Base-by-base conservation (phyloP, 1,140 invertebrate species). In the Ganaspis sp. region DNA sequence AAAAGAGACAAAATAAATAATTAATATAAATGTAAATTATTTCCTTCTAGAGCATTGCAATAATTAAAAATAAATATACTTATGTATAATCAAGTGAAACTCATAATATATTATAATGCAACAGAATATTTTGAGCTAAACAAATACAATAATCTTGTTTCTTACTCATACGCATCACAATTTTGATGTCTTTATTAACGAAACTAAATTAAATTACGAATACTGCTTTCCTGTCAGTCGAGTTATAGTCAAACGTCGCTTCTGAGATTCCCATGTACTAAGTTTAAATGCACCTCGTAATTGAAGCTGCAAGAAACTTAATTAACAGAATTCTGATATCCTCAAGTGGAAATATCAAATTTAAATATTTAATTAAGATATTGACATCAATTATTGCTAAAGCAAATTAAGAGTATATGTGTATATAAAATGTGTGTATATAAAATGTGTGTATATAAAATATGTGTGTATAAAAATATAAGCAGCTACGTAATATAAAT, bases 261-360 rank as follows among this genome's bases (percentile, higher is more conserved):
- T 64, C 58, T 64, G 21, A 26, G 58, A 64, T 64, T 64, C 29
- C 58, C 26, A 64, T 26, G 58, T 64, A 64, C 58, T 64, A 64
- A 64, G 58, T 64, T 64, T 64, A 64, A 49, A 49, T 49, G 45
- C 58, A 64, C 11, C 29, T 12, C 4, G 58, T 64, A 64, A 64
- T 64, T 64, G 21, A 34, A 64, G 58, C 58, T 29, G 23, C 12
- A 64, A 29, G 58, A 29, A 64, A 29, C 23, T 64, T 29, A 29
- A 64, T 64, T 64, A 64, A 34, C 23, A 29, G 58, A 64, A 64
- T 64, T 64, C 26, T 29, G 26, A 64, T 64, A 29, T 64, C 58
- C 58, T 34, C 21, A 64, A 29, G 58, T 64, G 58, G 58, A 29
- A 64, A 64, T 64, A 64, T 64, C 12, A 64, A 64, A 64, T 64